Evolutionary conservation across 1,140 invertebrate genomes (phyloP).

Genomic region (Trachymyrmex cornetzi): DNA sequence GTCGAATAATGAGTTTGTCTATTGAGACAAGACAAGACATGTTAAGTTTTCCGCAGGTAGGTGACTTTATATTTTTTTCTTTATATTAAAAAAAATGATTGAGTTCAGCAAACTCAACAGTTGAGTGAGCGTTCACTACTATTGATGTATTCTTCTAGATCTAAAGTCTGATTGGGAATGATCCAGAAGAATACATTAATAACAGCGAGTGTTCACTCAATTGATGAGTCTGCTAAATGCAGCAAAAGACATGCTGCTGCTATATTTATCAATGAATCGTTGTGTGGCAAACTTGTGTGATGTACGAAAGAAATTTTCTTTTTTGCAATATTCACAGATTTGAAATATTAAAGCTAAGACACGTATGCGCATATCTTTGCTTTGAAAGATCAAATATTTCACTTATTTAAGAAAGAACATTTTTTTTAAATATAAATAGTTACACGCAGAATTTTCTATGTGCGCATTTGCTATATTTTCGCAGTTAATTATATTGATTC

Average conservation of each 20-base stretch:
- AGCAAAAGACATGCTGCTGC: not conserved
- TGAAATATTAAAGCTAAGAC: not conserved
- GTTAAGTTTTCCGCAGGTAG: slow-evolving; percentile 70
- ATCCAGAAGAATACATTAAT: too few species aligned
- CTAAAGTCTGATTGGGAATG: too few species aligned
- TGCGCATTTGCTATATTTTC: not conserved
- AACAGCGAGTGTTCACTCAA: too few species aligned
- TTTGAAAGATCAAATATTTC: not conserved
- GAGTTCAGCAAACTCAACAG: too few species aligned
- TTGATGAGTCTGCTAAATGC: too few species aligned
- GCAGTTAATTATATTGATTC: slow-evolving; percentile 31
- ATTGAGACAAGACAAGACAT: slow-evolving; percentile 39
- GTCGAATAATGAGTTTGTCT: slow-evolving; percentile 50
- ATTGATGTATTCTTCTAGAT: too few species aligned
- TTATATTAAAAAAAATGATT: slow-evolving; percentile 21
- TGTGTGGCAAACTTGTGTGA: not conserved
- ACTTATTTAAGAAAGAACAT: slow-evolving; percentile 16
- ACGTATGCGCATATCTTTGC: not conserved
- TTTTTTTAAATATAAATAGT: slow-evolving; percentile 8
- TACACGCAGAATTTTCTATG: not conserved
- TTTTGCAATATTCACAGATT: slow-evolving; percentile 31
- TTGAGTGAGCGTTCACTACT: too few species aligned
- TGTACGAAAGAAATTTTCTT: not conserved
- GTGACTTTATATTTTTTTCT: slow-evolving; percentile 66
- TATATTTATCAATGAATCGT: not conserved